Conservation (phyloP, 2,888 invertebrate species). For the Imbricaverruca yamaguchii region DNA sequence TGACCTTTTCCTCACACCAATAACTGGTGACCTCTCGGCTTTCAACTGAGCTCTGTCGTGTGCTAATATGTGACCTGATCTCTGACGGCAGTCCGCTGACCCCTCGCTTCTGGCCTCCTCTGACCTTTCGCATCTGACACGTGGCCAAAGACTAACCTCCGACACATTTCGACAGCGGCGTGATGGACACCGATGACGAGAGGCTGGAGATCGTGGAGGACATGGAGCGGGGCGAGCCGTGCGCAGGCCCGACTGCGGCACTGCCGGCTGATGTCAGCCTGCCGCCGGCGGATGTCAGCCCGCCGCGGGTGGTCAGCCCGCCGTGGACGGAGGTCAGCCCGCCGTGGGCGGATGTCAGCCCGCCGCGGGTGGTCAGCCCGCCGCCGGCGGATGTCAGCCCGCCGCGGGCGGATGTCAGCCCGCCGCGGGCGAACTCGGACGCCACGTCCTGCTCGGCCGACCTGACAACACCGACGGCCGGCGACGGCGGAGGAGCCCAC, state of each 20-base stretch:
- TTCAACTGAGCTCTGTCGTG: too few relatives aligned
- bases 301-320: not conserved
- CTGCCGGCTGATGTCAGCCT: not conserved
- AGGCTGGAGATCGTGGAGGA: constrained; percentile 4
- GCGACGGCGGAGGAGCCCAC: not conserved
- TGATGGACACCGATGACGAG: constrained; percentile 8
- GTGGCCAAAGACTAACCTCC: too few relatives aligned
- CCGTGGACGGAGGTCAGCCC: not conserved
- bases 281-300: not conserved
- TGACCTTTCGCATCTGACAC: too few relatives aligned
- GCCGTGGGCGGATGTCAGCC: not conserved
- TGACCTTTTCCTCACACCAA: too few relatives aligned
- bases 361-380: not conserved
- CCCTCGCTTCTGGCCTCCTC: too few relatives aligned
- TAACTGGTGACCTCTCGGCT: too few relatives aligned
- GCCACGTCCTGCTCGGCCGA: too few relatives aligned
- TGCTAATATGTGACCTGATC: too few relatives aligned
- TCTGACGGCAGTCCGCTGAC: too few relatives aligned
- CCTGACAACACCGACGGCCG: not conserved
- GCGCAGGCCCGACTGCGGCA: not conserved
- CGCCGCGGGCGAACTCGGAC: too few relatives aligned
- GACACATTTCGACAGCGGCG: not conserved
- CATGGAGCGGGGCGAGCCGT: not conserved
- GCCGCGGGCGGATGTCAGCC: too few relatives aligned
- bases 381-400: not conserved